Percentiles rank a stretch among this genome's conserved stretches.
Evolutionary conservation across 1,140 invertebrate species (phyloP).

Genomic region (Drosophila mayri): DNA sequence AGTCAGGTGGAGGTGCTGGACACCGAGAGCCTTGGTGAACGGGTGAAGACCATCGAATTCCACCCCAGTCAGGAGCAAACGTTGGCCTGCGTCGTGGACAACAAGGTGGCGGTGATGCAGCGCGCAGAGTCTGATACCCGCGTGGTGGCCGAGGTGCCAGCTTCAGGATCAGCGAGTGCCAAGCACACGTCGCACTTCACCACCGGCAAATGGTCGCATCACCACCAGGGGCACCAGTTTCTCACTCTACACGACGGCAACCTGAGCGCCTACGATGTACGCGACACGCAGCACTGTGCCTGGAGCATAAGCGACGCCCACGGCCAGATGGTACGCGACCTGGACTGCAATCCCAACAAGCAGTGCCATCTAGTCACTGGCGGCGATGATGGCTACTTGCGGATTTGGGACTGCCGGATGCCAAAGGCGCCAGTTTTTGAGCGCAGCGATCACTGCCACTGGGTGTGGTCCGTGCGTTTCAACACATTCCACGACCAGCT

Average conservation of each 20-base stretch:
- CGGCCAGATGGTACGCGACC: constrained; percentile 93
- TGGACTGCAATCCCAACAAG: constrained; percentile 98
- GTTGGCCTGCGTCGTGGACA: constrained; percentile 91
- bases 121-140: constrained; percentile 77
- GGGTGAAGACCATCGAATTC: constrained; percentile 93
- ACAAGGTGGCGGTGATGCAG: constrained; percentile 89
- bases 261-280: constrained; percentile 94
- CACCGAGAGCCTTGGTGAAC: constrained; percentile 81
- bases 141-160: constrained; percentile 81
- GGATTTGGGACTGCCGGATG: constrained; percentile 98
- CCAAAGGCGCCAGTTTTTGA: constrained; percentile 91
- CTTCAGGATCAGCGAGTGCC: constrained; percentile 26
- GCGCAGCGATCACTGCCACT: constrained; percentile 96
- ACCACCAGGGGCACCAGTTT: constrained; percentile 93
- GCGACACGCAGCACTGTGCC: constrained; percentile 89
- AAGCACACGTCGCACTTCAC: constrained; percentile 91
- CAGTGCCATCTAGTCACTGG: constrained; percentile 97
- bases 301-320: constrained; percentile 96
- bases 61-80: constrained; percentile 92
- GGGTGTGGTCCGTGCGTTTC: constrained; percentile 97
- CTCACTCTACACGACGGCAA: constrained; percentile 93
- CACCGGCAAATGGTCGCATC: constrained; percentile 96
- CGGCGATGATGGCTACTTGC: constrained; percentile 97
- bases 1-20: constrained; percentile 66
- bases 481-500: constrained; percentile 99